Percentiles rank a stretch among this genome's conserved stretches.
Evolutionary conservation across 2,888 invertebrate genomes (phyloP).

Genomic region (Hypsopygia costalis): DNA sequence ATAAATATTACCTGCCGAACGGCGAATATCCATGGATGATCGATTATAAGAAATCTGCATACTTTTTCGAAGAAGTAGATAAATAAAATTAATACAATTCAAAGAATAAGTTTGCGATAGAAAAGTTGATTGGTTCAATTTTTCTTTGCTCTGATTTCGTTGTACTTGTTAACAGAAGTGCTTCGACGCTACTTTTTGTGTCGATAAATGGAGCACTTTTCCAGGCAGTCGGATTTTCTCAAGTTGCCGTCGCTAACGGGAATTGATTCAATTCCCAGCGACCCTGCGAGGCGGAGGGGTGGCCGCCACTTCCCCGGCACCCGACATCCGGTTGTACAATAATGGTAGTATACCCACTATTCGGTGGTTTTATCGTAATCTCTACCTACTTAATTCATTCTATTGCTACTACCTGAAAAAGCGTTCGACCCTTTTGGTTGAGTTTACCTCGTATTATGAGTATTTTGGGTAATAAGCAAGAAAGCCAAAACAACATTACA

Average conservation of each 20-base stretch:
- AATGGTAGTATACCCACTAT: too few species aligned
- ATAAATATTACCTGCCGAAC: too few species aligned
- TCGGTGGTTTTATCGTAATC: too few species aligned
- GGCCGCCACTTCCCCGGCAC: conserved; percentile 22
- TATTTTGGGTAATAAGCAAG: too few species aligned
- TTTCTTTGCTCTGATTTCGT: conserved; percentile 14
- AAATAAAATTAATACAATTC: too few species aligned
- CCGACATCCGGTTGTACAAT: conserved; percentile 1
- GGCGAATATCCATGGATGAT: too few species aligned
- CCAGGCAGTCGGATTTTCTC: conserved; percentile 48
- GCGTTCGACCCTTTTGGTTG: too few species aligned
- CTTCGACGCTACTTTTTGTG: conserved; percentile 5
- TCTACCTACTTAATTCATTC: too few species aligned
- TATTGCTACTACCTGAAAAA: too few species aligned
- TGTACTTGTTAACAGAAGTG: conserved; percentile 13
- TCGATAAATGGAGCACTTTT: conserved; percentile 41
- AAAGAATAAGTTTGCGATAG: too few species aligned
- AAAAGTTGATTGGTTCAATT: conserved; percentile 17
- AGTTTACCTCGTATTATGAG: too few species aligned
- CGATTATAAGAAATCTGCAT: not conserved
- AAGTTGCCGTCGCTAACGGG: conserved; percentile 47
- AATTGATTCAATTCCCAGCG: conserved; percentile 71
- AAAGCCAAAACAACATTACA: too few species aligned
- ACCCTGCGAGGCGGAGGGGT: conserved; percentile 32
- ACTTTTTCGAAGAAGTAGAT: not conserved